These are phyloP conservation scores for Mycalesis mineus DNA, from an alignment of 2,888 invertebrate species.

Conservation along the genomic window DNA sequence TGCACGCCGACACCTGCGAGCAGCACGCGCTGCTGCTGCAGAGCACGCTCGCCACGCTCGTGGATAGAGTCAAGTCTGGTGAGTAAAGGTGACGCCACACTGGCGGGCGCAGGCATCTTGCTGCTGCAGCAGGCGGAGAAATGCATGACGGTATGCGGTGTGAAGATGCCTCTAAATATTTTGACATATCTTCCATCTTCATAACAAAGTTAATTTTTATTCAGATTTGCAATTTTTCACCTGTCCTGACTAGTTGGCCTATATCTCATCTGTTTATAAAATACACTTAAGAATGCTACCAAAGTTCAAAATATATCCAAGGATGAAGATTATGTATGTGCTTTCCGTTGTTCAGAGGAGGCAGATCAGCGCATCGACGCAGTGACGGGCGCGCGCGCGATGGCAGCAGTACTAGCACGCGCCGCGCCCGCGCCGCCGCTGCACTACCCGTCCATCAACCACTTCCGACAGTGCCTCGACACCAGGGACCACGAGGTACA, in stretches of 20 bases:
- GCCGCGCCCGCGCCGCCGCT: conserved; percentile 89
- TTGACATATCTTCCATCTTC: no score
- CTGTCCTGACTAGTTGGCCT: no score
- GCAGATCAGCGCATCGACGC: conserved; percentile 89
- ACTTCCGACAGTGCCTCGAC: conserved; percentile 89
- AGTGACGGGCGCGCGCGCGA: conserved; percentile 90
- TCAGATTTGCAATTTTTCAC: no score
- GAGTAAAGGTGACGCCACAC: conserved; percentile 71
- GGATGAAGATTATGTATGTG: not conserved
- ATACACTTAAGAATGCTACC: no score
- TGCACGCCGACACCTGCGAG: conserved; percentile 80
- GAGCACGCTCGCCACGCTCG: conserved; percentile 91
- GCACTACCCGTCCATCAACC: conserved; percentile 94
- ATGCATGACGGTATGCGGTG: conserved; percentile 80
- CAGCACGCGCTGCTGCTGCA: conserved; percentile 91
- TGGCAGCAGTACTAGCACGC: conserved; percentile 91
- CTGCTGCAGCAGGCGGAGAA: conserved; percentile 88
- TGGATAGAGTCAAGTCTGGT: conserved; percentile 93
- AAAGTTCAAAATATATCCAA: no score
- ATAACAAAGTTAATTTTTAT: no score
- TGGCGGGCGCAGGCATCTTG: conserved; percentile 82
- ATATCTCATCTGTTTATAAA: no score
- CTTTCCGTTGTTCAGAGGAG: conserved; percentile 71
- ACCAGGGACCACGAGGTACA: conserved; percentile 60
- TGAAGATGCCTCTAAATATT: no score